These are phyloP conservation scores for Andrena flavipes DNA, from an alignment of 2,888 invertebrate species.

Conservation along the genomic window DNA sequence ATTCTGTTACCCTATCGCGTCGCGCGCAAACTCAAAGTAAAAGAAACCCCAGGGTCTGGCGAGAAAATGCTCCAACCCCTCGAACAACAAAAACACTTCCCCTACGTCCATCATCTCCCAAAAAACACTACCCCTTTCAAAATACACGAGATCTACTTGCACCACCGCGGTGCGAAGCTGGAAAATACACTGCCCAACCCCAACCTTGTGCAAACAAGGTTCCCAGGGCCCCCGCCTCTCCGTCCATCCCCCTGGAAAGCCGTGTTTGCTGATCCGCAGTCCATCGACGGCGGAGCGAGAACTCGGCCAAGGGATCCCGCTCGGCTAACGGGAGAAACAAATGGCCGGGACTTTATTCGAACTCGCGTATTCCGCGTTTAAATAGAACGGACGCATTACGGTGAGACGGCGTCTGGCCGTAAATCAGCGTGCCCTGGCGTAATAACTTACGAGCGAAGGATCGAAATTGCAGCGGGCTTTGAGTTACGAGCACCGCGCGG, in stretches of 20 bases:
- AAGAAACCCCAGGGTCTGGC: too few relatives aligned
- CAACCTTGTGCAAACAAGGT: not conserved
- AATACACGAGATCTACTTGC: not conserved
- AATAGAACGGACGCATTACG: constrained; percentile 33
- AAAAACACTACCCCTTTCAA: not conserved
- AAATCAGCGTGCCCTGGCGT: constrained; percentile 38
- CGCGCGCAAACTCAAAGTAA: too few relatives aligned
- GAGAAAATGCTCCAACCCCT: too few relatives aligned
- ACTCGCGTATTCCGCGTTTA: constrained; percentile 23
- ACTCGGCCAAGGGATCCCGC: not conserved
- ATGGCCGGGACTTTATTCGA: constrained; percentile 12
- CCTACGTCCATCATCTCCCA: not conserved
- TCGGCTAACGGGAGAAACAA: constrained; percentile 1
- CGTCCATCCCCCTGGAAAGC: not conserved
- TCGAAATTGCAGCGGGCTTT: constrained; percentile 35
- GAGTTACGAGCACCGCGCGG: constrained; percentile 34
- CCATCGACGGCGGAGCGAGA: not conserved
- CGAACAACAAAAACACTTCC: too few relatives aligned
- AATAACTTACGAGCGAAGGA: constrained; percentile 24
- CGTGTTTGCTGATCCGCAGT: not conserved
- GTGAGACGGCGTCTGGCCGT: constrained; percentile 21
- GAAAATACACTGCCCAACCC: not conserved
- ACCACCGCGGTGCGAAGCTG: not conserved
- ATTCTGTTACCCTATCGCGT: too few relatives aligned
- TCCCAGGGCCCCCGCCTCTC: not conserved